These are phyloP conservation scores for Galleria mellonella DNA, from an alignment of 1,140 invertebrate species.

Conservation along the genomic window DNA sequence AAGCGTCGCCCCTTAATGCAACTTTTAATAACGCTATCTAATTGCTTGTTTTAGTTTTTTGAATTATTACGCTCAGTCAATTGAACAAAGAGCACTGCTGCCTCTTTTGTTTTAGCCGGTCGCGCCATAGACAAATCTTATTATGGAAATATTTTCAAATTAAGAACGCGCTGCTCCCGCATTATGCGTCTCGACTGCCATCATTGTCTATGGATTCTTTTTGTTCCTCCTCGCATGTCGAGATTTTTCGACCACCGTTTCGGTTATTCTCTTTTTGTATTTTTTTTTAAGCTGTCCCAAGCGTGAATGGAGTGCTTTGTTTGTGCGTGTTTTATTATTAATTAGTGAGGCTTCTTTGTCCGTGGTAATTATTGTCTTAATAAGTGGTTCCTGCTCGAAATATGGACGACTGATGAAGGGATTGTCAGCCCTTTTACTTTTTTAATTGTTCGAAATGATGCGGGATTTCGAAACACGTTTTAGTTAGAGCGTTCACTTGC, in stretches of 20 bases:
- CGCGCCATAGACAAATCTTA: slow-evolving; percentile 72
- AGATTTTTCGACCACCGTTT: slow-evolving; percentile 72
- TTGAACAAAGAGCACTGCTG: slow-evolving; percentile 49
- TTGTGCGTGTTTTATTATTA: slow-evolving; percentile 74
- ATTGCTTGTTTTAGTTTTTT: slow-evolving; percentile 62
- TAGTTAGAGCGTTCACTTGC: slow-evolving; percentile 7
- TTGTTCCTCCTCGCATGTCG: slow-evolving; percentile 69
- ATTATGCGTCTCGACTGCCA: slow-evolving; percentile 71
- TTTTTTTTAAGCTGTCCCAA: slow-evolving; percentile 63
- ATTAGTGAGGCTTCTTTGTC: slow-evolving; percentile 71
- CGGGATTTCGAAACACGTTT: slow-evolving; percentile 36
- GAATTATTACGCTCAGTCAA: slow-evolving; percentile 59
- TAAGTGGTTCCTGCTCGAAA: slow-evolving; percentile 69
- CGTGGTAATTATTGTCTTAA: slow-evolving; percentile 74
- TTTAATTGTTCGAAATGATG: slow-evolving; percentile 43
- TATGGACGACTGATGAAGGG: slow-evolving; percentile 46
- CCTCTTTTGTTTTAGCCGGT: slow-evolving; percentile 60
- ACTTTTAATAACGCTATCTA: slow-evolving; percentile 31
- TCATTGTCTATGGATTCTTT: slow-evolving; percentile 71
- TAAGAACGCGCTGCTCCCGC: slow-evolving; percentile 69
- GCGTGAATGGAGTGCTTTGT: slow-evolving; percentile 70
- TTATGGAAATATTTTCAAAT: slow-evolving; percentile 74
- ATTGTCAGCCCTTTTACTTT: slow-evolving; percentile 48
- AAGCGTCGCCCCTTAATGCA: slow-evolving; percentile 7
- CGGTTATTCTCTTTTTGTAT: slow-evolving; percentile 56